These are phyloP conservation scores for Heterodera carotae DNA, from an alignment of 1,140 invertebrate genomes.

Conservation along the genomic window DNA sequence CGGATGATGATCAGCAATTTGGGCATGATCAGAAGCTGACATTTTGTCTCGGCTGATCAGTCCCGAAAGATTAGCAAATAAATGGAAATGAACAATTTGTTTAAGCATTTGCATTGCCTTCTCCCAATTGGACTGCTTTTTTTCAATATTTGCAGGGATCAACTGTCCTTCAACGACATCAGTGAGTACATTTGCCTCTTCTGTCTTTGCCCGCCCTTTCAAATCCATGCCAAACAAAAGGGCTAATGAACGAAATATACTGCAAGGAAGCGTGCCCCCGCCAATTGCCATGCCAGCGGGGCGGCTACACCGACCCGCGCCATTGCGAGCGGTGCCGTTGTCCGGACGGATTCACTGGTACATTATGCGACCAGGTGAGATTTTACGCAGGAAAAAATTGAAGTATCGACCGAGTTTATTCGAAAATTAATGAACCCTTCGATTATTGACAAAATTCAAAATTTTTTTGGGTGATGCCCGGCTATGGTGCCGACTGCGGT, in stretches of 20 bases:
- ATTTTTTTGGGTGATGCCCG: conserved; percentile 62
- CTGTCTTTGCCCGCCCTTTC: no score
- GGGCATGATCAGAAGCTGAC: no score
- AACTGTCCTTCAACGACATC: conserved; percentile 66
- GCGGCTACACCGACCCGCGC: conserved; percentile 64
- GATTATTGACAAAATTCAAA: no score
- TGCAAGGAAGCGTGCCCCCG: conserved; percentile 56
- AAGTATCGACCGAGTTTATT: no score
- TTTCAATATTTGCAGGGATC: conserved; percentile 41
- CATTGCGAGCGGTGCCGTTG: conserved; percentile 62
- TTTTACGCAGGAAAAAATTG: neutral
- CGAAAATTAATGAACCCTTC: no score
- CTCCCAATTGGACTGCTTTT: no score
- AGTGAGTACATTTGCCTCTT: conserved; percentile 6
- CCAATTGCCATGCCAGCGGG: conserved; percentile 61
- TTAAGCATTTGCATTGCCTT: no score
- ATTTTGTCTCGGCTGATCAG: no score
- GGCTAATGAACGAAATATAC: conserved; percentile 65
- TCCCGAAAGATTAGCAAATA: no score
- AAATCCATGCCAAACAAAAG: neutral
- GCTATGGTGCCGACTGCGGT: conserved; percentile 62
- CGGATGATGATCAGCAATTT: no score
- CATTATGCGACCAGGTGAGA: conserved; percentile 25
- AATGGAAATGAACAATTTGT: no score
- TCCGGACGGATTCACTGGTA: conserved; percentile 64